Conservation (phyloP, 2,113 vertebrate genomes). For the Procapra przewalskii region DNA sequence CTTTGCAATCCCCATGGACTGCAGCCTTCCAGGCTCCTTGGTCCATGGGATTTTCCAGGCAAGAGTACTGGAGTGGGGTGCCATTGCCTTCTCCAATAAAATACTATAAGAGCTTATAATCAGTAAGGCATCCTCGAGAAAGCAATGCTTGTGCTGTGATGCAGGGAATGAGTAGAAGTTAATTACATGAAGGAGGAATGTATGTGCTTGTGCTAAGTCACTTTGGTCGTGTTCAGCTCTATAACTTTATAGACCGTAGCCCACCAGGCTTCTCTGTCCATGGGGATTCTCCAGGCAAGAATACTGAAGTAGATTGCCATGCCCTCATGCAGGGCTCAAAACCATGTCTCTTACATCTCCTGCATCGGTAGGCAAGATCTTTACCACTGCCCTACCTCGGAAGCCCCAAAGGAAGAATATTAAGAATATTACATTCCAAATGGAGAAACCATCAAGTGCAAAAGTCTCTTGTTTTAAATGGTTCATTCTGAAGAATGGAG, state of each 20-base stretch:
- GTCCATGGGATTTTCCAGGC: no score
- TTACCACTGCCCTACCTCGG: neutral
- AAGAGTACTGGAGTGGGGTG: no score
- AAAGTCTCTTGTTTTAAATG: conserved; percentile 1
- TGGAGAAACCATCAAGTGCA: neutral
- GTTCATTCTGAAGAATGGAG: neutral
- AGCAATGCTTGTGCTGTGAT: neutral
- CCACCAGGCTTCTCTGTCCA: neutral
- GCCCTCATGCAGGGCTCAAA: neutral
- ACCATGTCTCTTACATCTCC: neutral
- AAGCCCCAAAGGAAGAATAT: neutral
- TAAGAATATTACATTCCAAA: neutral
- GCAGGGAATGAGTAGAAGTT: neutral
- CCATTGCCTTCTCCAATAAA: no score
- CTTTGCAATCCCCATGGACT: no score
- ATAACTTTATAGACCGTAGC: neutral
- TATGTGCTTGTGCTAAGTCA: neutral
- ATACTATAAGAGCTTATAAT: neutral
- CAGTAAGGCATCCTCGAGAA: neutral
- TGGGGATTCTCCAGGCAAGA: neutral
- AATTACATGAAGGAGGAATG: neutral
- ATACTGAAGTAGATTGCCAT: neutral
- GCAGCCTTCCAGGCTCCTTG: no score
- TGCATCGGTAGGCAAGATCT: neutral
- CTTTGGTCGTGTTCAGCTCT: neutral